Conservation (phyloP, 2,888 invertebrate genomes). For the Zeuzera pyrina region DNA sequence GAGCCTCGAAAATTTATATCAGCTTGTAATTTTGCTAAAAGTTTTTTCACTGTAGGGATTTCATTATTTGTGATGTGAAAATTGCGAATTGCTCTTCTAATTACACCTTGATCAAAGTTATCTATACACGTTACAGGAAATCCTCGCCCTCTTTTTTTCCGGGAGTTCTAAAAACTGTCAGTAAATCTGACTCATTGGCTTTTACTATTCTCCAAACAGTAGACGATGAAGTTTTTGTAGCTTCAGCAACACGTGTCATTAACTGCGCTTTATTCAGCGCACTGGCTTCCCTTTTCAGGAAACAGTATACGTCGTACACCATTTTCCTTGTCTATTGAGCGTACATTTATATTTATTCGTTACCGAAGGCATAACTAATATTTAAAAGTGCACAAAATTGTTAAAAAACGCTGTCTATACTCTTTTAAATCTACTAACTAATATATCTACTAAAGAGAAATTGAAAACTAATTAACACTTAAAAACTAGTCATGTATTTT, state of each 20-base stretch:
- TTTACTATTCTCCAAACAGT: not conserved
- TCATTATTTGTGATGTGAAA: conserved; percentile 5
- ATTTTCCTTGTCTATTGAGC: not conserved
- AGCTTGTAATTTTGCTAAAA: conserved; percentile 1
- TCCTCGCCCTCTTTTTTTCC: not conserved
- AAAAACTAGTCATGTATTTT: no score
- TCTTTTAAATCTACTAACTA: no score
- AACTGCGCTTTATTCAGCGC: not conserved
- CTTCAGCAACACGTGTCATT: not conserved
- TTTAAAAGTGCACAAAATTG: no score
- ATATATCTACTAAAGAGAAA: no score
- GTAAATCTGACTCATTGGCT: not conserved
- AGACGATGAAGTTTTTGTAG: not conserved
- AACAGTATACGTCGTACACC: not conserved
- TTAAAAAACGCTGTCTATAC: no score
- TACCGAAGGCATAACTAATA: no score
- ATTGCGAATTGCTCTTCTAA: not conserved
- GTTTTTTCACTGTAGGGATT: conserved; percentile 8
- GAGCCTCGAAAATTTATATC: conserved; percentile 6
- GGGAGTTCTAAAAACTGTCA: not conserved
- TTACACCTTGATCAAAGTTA: not conserved
- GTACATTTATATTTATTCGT: conserved; percentile 10
- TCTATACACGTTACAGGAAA: not conserved
- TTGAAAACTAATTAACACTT: no score
- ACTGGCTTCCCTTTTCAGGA: not conserved